Evolutionary conservation across 2,113 vertebrate species (phyloP), one percentile per base, ranked within the genome.

Genomic region (Polypterus bichir): DNA sequence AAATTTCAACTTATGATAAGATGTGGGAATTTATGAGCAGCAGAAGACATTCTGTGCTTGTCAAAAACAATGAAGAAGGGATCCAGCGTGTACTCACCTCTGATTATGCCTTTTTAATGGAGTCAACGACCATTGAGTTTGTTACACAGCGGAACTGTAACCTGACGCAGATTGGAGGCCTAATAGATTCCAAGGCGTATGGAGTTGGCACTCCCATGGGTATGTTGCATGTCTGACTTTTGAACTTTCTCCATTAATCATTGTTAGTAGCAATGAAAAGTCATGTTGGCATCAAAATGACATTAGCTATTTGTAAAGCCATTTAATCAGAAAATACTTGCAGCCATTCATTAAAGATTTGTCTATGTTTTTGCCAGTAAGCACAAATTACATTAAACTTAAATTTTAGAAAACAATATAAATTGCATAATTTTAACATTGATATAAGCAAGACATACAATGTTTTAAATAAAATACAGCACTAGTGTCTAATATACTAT

Each of bases 1-100:
- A 97, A 89, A 98, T 98, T 71, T 96, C 95, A 57, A 98, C 93
- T 0, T 98, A 98, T 2, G 95, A 98, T 70, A 98, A 98, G 84
- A 98, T 98, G 95, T 98, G 94, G 95, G 94, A 95, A 66, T 98
- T 98, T 73, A 98, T 98, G 95, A 97, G 92, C 80, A 98, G 95
- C 77, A 88, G 95, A 57, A 86, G 88, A 61, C 95, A 98, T 76
- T 90, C 95, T 0, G 94, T 97, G 64, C 92, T 98, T 79, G 94
- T 97, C 73, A 97, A 97, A 82, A 94, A 89, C 63, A 86, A 94
- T 9, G 95, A 98, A 69, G 95, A 98, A 77, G 94, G 95, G 10
- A 97, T 98, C 71, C 91, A 97, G 62, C 85, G 94, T 0, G 95
- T 96, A 61, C 91, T 97, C 71, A 98, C 94, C 61, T 97, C 95